Conservation (phyloP, 2,113 vertebrate genomes). For the Mobula hypostoma region DNA sequence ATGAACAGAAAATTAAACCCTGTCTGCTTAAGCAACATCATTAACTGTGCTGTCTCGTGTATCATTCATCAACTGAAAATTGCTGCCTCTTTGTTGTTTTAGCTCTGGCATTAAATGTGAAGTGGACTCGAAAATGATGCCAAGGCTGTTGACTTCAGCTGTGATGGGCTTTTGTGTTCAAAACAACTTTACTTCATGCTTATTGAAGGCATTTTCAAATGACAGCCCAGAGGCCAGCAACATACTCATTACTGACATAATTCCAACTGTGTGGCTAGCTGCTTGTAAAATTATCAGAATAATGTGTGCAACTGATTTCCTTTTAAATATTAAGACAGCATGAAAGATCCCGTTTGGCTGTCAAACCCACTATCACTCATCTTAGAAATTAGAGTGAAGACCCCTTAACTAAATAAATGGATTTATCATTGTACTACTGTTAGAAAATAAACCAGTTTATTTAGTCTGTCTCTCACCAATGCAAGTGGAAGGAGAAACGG, state of each 20-base stretch:
- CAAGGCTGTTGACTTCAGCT: slow-evolving; percentile 5
- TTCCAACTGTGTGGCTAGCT: not conserved
- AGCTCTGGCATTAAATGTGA: slow-evolving; percentile 16
- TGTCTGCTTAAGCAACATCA: not conserved
- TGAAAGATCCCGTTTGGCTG: not conserved
- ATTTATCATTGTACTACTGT: not conserved
- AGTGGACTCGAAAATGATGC: not conserved
- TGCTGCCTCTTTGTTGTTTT: slow-evolving; percentile 14
- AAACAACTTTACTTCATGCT: not conserved
- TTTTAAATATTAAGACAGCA: not conserved
- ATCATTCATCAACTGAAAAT: not conserved
- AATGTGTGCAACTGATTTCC: not conserved
- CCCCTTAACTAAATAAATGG: not conserved
- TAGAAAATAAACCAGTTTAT: not conserved
- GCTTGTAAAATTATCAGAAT: not conserved
- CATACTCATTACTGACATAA: slow-evolving; percentile 15
- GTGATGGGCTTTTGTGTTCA: slow-evolving; percentile 2
- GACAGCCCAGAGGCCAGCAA: not conserved
- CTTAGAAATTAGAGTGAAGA: not conserved
- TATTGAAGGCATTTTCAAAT: not conserved
- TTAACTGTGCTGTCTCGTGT: not conserved
- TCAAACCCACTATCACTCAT: not conserved
- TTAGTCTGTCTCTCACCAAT: not conserved
- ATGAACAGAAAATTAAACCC: not conserved
- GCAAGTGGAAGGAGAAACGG: too few relatives aligned